Conservation (phyloP, 2,888 invertebrate genomes). For the Liodrosophila aerea region DNA sequence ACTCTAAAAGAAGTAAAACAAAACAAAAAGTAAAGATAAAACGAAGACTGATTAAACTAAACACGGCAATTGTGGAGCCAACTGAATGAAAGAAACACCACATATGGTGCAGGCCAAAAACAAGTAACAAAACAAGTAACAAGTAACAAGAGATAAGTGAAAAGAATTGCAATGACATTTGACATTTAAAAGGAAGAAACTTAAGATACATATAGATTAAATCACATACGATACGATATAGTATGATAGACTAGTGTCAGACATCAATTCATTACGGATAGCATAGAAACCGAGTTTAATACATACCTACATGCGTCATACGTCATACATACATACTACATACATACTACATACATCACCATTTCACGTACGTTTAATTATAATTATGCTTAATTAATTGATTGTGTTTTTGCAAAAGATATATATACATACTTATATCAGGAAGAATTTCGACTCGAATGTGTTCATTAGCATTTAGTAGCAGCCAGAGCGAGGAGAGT, state of each 20-base stretch:
- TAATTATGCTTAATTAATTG: slow-evolving; percentile 27
- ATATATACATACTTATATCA: slow-evolving; percentile 20
- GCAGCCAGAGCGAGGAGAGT: slow-evolving; percentile 34
- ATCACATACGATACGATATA: no score
- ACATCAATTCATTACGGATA: slow-evolving; percentile 12
- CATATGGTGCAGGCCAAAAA: slow-evolving; percentile 72
- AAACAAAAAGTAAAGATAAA: no score
- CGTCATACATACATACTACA: no score
- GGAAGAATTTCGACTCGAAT: slow-evolving; percentile 71
- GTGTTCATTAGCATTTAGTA: slow-evolving; percentile 81
- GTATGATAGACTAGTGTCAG: slow-evolving; percentile 19
- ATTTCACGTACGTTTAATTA: slow-evolving; percentile 28
- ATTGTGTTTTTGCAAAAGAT: slow-evolving; percentile 34
- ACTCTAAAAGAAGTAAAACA: slow-evolving; percentile 45
- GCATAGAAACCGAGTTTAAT: slow-evolving; percentile 27
- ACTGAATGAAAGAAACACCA: slow-evolving; percentile 55
- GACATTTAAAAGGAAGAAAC: slow-evolving; percentile 69
- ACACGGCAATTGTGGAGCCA: slow-evolving; percentile 70
- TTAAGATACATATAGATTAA: slow-evolving; percentile 18
- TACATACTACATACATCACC: slow-evolving; percentile 31
- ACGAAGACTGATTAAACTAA: slow-evolving; percentile 79
- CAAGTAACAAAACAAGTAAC: slow-evolving; percentile 21
- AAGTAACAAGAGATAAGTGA: neutral
- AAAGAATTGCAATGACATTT: slow-evolving; percentile 70
- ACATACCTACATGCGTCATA: no score